phyloP scores from a whole-genome alignment of 2,113 vertebrate species.

The Sylvietta virens region DNA sequence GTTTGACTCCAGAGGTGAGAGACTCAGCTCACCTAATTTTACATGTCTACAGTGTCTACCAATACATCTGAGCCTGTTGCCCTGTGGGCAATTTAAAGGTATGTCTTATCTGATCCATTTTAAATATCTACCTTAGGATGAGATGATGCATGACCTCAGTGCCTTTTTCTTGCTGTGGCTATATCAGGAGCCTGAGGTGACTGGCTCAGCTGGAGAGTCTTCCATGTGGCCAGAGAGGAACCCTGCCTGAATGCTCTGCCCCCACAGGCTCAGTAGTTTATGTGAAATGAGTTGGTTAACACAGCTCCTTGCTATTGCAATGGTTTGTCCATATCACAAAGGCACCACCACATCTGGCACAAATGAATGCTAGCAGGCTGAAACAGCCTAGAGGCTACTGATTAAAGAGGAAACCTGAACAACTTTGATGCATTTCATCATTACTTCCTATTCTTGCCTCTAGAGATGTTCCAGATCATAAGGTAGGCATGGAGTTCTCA shows the following conservation, averaged over 20 bases:
- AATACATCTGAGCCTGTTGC: not conserved
- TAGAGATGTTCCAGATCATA: conserved; percentile 10
- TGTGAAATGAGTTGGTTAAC: not conserved
- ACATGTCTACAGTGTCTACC: not conserved
- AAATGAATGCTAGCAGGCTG: not conserved
- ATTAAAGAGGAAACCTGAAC: not conserved
- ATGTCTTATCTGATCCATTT: conserved; percentile 9
- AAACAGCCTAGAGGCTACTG: conserved; percentile 27
- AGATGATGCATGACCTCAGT: not conserved
- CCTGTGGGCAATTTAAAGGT: not conserved
- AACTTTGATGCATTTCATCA: conserved; percentile 1
- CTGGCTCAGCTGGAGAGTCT: not conserved
- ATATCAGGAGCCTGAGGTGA: not conserved
- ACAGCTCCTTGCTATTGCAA: not conserved
- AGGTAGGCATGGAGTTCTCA: not conserved
- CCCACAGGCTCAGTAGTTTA: not conserved
- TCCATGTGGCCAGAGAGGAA: not conserved
- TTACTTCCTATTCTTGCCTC: not conserved
- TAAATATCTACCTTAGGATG: not conserved
- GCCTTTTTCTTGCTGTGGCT: not conserved
- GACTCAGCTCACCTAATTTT: not conserved
- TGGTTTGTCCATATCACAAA: not conserved
- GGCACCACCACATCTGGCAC: not conserved
- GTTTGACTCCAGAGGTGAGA: not conserved
- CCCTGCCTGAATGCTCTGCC: not conserved